phyloP scores from a whole-genome alignment of 2,888 invertebrate species.

The Embidobia sp. region DNA sequence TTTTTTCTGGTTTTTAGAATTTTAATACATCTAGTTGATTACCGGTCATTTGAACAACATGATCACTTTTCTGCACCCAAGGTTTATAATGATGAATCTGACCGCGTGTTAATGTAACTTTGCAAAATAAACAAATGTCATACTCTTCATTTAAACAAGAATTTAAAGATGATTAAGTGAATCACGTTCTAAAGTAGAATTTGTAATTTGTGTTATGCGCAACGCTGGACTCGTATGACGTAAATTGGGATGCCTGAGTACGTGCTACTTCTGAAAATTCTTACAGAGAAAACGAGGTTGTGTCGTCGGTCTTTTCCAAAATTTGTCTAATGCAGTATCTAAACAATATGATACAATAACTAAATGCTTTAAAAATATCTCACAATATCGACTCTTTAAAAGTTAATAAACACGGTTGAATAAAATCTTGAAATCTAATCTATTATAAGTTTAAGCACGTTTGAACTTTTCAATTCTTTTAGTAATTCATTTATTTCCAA shows the following conservation, averaged over 20 bases:
- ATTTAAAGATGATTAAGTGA: slow-evolving; percentile 3
- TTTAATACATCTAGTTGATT: slow-evolving; percentile 3
- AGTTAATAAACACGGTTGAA: no score
- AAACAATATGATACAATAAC: no score
- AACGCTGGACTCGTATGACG: slow-evolving; percentile 31
- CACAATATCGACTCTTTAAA: not conserved
- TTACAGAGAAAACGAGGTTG: slow-evolving; percentile 59
- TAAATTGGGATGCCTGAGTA: slow-evolving; percentile 43
- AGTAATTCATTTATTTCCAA: no score
- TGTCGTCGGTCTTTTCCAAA: slow-evolving; percentile 35
- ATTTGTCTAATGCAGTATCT: slow-evolving; percentile 38
- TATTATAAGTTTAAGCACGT: no score
- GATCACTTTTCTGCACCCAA: no score
- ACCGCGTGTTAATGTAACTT: no score
- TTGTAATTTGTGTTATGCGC: slow-evolving; percentile 21
- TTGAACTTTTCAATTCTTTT: no score
- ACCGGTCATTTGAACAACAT: slow-evolving; percentile 1
- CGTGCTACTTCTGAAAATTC: slow-evolving; percentile 63
- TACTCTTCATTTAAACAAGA: not conserved
- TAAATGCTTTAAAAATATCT: no score
- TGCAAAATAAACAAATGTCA: no score
- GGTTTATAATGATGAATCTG: no score
- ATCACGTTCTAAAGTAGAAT: slow-evolving; percentile 25
- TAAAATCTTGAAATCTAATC: no score
- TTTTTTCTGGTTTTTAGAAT: slow-evolving; percentile 19